phyloP scores from a whole-genome alignment of 2,888 invertebrate species.

The Salpingus planirostris region DNA sequence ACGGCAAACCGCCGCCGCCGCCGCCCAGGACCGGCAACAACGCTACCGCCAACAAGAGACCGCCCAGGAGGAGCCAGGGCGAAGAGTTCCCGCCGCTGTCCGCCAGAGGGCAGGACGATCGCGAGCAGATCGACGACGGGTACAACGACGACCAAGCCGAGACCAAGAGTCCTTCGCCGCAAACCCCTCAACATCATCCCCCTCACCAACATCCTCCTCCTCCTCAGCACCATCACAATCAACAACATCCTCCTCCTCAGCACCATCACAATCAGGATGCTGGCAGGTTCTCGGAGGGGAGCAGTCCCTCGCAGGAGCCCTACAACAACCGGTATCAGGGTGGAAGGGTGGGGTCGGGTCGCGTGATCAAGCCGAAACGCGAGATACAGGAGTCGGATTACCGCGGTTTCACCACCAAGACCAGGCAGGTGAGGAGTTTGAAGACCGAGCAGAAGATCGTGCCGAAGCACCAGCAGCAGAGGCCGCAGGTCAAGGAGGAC shows the following conservation, averaged over 20 bases:
- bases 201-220: not conserved
- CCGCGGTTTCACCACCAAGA: slow-evolving; percentile 37
- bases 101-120: not conserved
- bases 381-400: slow-evolving; percentile 38
- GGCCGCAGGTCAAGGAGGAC: slow-evolving; percentile 19
- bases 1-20: slow-evolving; percentile 49
- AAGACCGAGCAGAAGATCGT: slow-evolving; percentile 26
- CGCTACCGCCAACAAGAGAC: not conserved
- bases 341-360: slow-evolving; percentile 27
- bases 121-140: slow-evolving; percentile 1
- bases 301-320: slow-evolving; percentile 2
- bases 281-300: too few relatives aligned
- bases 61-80: not conserved
- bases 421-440: slow-evolving; percentile 27
- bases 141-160: not conserved
- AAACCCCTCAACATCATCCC: not conserved
- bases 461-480: slow-evolving; percentile 10
- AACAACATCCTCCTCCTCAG: slow-evolving; percentile 13
- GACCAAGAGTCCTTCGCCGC: not conserved
- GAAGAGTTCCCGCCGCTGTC: slow-evolving; percentile 28
- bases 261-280: slow-evolving; percentile 5
- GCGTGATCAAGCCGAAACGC: slow-evolving; percentile 30
- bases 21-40: slow-evolving; percentile 15
- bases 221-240: not conserved
- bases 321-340: slow-evolving; percentile 9